Conservation (phyloP, 2,113 vertebrate genomes). For the Tapirus terrestris region DNA sequence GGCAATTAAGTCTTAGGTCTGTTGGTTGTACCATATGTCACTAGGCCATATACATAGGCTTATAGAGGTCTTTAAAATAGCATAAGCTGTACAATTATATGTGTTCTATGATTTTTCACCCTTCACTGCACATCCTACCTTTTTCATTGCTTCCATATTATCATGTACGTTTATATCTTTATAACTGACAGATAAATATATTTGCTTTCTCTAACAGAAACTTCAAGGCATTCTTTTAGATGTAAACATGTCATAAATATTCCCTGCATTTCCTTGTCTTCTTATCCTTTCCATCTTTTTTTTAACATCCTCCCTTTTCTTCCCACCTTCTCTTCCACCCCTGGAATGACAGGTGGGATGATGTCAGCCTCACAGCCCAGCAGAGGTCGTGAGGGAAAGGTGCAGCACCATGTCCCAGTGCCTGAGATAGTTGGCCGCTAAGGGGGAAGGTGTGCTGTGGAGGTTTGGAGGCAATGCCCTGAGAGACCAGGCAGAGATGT, state of each 20-base stretch:
- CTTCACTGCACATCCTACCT: background rate
- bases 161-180: background rate
- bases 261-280: background rate
- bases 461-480: background rate
- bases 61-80: background rate
- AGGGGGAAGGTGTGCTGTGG: background rate
- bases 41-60: background rate
- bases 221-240: background rate
- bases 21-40: background rate
- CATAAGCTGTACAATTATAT: background rate
- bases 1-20: background rate
- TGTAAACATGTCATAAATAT: background rate
- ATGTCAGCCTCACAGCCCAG: background rate
- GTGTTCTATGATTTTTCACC: background rate
- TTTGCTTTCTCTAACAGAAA: background rate
- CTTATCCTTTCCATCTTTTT: background rate
- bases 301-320: background rate
- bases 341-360: background rate
- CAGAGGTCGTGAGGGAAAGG: background rate
- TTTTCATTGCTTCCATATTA: background rate
- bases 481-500: too few species aligned
- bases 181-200: background rate
- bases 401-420: too few species aligned
- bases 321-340: background rate
- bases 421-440: background rate